phyloP scores from a whole-genome alignment of 2,888 invertebrate genomes.

The Argyresthia goedartella region DNA sequence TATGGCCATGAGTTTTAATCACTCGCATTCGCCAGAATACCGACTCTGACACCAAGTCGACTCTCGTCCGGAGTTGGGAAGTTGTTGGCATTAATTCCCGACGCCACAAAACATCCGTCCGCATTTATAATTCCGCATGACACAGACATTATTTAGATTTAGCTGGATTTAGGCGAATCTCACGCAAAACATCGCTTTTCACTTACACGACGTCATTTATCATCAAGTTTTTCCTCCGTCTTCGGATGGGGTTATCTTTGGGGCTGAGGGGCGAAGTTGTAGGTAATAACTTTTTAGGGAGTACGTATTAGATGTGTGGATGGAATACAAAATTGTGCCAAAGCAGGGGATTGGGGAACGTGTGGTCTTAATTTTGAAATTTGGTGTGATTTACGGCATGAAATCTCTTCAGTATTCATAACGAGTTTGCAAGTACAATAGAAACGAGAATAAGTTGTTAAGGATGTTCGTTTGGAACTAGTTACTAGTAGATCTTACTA shows the following conservation, averaged over 20 bases:
- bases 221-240: conserved; percentile 38
- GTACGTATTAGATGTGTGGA: neutral
- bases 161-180: conserved; percentile 45
- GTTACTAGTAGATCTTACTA: too few relatives aligned
- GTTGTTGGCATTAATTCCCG: conserved; percentile 31
- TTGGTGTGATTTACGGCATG: too few relatives aligned
- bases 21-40: too few relatives aligned
- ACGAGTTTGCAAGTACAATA: too few relatives aligned
- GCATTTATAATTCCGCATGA: conserved; percentile 55
- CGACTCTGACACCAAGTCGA: too few relatives aligned
- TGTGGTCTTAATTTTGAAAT: neutral
- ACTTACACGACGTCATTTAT: conserved; percentile 57
- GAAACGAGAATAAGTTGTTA: too few relatives aligned
- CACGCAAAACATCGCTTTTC: conserved; percentile 57
- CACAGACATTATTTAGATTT: conserved; percentile 61
- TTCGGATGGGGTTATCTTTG: neutral
- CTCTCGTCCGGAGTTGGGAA: conserved; percentile 12
- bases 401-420: too few relatives aligned
- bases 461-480: too few relatives aligned
- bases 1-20: too few relatives aligned
- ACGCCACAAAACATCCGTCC: conserved; percentile 38
- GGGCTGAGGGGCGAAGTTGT: neutral
- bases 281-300: neutral
- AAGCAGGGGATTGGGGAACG: neutral
- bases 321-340: neutral